Evolutionary conservation across 1,140 invertebrate species (phyloP).

Genomic region (Pogonomyrmex californicus): DNA sequence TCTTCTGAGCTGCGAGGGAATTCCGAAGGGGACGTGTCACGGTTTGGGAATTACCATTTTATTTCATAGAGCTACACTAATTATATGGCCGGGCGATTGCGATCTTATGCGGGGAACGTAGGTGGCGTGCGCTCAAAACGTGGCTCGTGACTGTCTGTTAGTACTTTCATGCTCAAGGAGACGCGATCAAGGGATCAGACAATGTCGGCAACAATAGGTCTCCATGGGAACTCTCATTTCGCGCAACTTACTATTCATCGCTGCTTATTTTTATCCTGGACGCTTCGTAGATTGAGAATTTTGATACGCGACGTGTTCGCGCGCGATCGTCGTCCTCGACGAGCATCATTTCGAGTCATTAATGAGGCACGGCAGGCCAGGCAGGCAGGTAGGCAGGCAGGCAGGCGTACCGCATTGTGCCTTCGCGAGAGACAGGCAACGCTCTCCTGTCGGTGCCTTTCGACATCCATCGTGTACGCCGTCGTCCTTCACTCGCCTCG

Average conservation of each 20-base stretch:
- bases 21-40: neutral
- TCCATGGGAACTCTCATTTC: slow-evolving; percentile 55
- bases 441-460: slow-evolving; percentile 59
- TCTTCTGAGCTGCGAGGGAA: neutral
- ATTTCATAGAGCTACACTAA: slow-evolving; percentile 22
- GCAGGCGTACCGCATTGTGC: slow-evolving; percentile 42
- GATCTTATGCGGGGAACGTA: slow-evolving; percentile 43
- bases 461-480: slow-evolving; percentile 72
- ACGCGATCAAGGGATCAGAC: slow-evolving; percentile 49
- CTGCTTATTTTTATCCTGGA: slow-evolving; percentile 24
- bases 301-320: slow-evolving; percentile 13
- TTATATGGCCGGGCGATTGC: slow-evolving; percentile 28
- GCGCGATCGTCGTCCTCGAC: slow-evolving; percentile 65
- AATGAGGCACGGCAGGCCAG: slow-evolving; percentile 65
- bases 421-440: slow-evolving; percentile 68
- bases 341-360: slow-evolving; percentile 69
- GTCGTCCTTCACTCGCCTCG: slow-evolving; percentile 71
- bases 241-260: slow-evolving; percentile 52
- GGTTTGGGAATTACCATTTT: slow-evolving; percentile 44
- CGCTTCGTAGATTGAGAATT: slow-evolving; percentile 17
- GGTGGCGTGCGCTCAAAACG: slow-evolving; percentile 36
- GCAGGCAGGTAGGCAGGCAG: neutral
- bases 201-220: slow-evolving; percentile 45
- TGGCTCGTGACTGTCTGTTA: slow-evolving; percentile 41
- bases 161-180: slow-evolving; percentile 51